phyloP scores from a whole-genome alignment of 2,888 invertebrate genomes.

The Drosophila acutilabella region DNA sequence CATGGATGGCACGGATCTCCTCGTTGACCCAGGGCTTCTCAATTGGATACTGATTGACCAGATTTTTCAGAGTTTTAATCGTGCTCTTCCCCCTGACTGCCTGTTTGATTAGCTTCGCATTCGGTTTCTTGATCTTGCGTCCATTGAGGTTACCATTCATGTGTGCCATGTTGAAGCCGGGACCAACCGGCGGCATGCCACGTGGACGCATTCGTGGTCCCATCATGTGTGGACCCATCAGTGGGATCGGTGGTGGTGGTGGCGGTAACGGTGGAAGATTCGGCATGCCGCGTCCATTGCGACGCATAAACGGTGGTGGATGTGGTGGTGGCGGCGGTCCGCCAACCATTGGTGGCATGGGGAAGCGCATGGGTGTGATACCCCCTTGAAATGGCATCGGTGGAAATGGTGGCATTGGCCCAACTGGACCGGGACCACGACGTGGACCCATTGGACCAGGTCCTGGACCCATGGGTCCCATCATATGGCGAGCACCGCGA shows the following conservation, averaged over 20 bases:
- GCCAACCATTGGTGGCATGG: conserved; percentile 70
- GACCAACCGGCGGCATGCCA: conserved; percentile 60
- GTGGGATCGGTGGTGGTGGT: conserved; percentile 63
- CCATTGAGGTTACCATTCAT: conserved; percentile 60
- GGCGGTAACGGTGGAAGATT: conserved; percentile 69
- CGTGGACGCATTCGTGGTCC: conserved; percentile 66
- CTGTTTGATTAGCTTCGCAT: conserved; percentile 74
- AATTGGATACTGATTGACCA: conserved; percentile 85
- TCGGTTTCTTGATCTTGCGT: conserved; percentile 81
- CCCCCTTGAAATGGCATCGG: conserved; percentile 70
- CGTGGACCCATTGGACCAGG: conserved; percentile 39
- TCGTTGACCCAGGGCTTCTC: conserved; percentile 87
- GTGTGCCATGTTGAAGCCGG: conserved; percentile 38
- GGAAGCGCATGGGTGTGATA: conserved; percentile 75
- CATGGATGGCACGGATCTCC: conserved; percentile 86
- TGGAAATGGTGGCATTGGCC: conserved; percentile 70
- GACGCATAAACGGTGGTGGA: conserved; percentile 76
- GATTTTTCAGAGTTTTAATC: conserved; percentile 83
- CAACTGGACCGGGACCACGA: conserved; percentile 11
- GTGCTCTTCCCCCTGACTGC: conserved; percentile 78
- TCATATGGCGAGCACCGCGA: conserved; percentile 34
- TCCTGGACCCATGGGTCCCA: conserved; percentile 61
- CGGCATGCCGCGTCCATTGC: conserved; percentile 69
- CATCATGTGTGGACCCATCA: conserved; percentile 69
- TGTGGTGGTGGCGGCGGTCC: conserved; percentile 62